These are phyloP conservation scores for Epinotia nisella DNA, from an alignment of 2,888 invertebrate species.

Conservation along the genomic window DNA sequence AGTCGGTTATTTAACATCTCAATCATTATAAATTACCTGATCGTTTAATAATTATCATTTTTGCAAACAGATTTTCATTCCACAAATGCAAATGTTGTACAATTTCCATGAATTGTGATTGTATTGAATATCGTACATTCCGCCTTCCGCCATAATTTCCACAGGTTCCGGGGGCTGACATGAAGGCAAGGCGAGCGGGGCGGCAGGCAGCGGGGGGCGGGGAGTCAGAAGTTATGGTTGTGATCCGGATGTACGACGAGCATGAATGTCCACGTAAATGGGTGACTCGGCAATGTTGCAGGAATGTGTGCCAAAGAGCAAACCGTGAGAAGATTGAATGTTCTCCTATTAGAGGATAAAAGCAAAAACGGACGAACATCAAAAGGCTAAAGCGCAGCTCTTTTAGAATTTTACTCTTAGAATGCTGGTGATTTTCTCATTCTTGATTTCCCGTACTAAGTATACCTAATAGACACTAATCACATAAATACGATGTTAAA, in stretches of 20 bases:
- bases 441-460: neutral
- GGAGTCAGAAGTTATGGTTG: slow-evolving; percentile 30
- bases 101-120: slow-evolving; percentile 42
- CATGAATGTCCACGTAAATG: slow-evolving; percentile 32
- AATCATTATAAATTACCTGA: neutral
- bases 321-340: slow-evolving; percentile 16
- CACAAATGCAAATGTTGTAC: slow-evolving; percentile 29
- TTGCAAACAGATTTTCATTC: slow-evolving; percentile 22
- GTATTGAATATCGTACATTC: slow-evolving; percentile 38
- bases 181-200: slow-evolving; percentile 14
- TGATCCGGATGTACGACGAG: slow-evolving; percentile 40
- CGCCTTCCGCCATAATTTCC: slow-evolving; percentile 40
- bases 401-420: neutral
- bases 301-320: slow-evolving; percentile 9
- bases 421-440: neutral
- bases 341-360: slow-evolving; percentile 1
- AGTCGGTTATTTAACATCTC: no score
- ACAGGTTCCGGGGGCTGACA: slow-evolving; percentile 32
- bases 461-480: neutral
- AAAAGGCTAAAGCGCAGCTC: neutral
- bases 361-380: slow-evolving; percentile 1
- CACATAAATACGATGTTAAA: no score
- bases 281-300: slow-evolving; percentile 24
- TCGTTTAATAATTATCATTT: slow-evolving; percentile 35
- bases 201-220: slow-evolving; percentile 6